Base-by-base conservation (phyloP, 2,113 vertebrate genomes). In the Scophthalmus maximus region DNA sequence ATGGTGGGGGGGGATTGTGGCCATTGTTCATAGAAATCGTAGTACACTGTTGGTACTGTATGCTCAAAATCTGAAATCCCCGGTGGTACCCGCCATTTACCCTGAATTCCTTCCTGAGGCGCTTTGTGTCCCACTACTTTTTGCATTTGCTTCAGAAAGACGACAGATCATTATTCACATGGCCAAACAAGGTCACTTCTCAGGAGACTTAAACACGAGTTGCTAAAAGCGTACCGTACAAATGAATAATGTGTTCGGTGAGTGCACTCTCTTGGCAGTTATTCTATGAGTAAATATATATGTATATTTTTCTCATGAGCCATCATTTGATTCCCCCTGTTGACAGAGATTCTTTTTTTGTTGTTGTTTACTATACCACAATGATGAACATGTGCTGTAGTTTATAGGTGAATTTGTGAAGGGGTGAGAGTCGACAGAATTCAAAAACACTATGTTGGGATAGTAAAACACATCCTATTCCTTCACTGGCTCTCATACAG, bases 111-210 rank as follows among this genome's bases (percentile, higher is more conserved):
- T n/a, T 20, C 27, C 52, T 55, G 27, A 20, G 9, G 27, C 20
- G 18, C 36, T 32, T n/a, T n/a, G n/a, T n/a, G n/a, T n/a, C 25
- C 14, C 26, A 30, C 8, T 7, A 8, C 10, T 15, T n/a, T 3
- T 34, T 22, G 53, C 29, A 29, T 56, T 20, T 56, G 8, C 53
- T 56, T 34, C 20, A 8, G 32, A 10, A 32, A 38, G 11, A 17
- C 17, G 55, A 38, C 59, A 47, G 59, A 30, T 29, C 59, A 46
- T 61, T 44, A 44, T 62, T 62, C 42, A 46, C 18, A 15, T 47
- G 40, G 59, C 25, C 27, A 34, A 63, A 63, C 42, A 23, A 32
- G 53, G 53, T 57, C 40, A 57, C 53, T 34, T 15, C 6, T 30
- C 42, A 47, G 59, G 26, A 27, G 26, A 36, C 30, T 22, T 36